phyloP scores from a whole-genome alignment of 2,113 vertebrate genomes.

The Struthio camelus region DNA sequence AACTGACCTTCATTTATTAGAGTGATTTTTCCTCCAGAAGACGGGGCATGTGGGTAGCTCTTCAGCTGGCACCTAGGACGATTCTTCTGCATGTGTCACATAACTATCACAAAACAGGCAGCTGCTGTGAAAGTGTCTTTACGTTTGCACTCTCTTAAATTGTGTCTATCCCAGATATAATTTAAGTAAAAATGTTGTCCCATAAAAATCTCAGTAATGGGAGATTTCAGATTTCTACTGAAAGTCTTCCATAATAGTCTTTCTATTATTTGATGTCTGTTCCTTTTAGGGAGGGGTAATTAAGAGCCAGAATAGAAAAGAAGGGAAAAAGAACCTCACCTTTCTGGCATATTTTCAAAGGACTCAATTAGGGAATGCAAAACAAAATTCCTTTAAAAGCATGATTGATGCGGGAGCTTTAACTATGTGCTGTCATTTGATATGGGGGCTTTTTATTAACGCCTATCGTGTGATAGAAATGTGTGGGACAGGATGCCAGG shows the following conservation, averaged over 20 bases:
- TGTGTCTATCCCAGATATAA: neutral
- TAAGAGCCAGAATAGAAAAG: conserved; percentile 17
- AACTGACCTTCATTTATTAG: neutral
- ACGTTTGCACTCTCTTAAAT: neutral
- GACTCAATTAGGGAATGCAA: conserved; percentile 25
- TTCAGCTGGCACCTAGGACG: neutral
- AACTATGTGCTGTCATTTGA: conserved; percentile 3
- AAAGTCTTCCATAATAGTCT: neutral
- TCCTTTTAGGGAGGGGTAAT: neutral
- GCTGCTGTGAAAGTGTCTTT: neutral
- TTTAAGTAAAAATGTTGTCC: neutral
- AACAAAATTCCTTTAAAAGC: conserved; percentile 29
- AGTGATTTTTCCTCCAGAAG: neutral
- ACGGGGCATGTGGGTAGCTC: neutral
- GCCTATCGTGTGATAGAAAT: neutral
- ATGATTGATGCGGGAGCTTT: conserved; percentile 25
- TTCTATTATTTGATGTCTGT: neutral
- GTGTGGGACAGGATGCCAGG: conserved; percentile 8
- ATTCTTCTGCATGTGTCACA: neutral
- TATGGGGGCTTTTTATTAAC: conserved; percentile 24
- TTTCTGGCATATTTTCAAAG: conserved; percentile 35
- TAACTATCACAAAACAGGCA: neutral
- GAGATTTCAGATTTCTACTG: neutral
- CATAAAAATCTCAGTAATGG: neutral
- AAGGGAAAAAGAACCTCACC: neutral